Evolutionary conservation across 2,888 invertebrate genomes (phyloP), one percentile per base, ranked within the genome.

Genomic region (Cryptocheilus praepositus): DNA sequence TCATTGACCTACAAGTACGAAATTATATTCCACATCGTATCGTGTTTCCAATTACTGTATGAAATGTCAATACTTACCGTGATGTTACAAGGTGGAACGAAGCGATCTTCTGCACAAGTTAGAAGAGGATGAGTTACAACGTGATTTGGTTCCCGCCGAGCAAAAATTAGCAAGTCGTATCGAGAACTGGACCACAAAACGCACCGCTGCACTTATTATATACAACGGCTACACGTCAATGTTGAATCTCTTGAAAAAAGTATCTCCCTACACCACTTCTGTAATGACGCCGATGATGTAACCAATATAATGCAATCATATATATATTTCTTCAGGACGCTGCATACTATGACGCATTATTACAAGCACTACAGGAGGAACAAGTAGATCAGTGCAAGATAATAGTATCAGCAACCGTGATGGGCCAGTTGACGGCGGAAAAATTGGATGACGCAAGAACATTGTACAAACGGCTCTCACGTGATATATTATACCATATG

Each of bases 381-480:
- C 91, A 91, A 67, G 86, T 90, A 49, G 90, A 90, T 11, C 93
- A 93, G 86, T 91, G 92, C 52, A 91, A 91, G 79, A 91, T 93
- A 70, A 89, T 94, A 77, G 90, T 92, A 85, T 91, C 91, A 21
- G 92, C 93, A 0, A 93, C 92, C 0, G 90, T 92, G 79, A 91
- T 93, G 89, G 93, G 93, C 0, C 93, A 94, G 80, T 86, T 93
- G 0, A 93, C 93, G 0, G 91, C 92, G 76, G 93, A 94, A 82
- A 92, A 93, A 82, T 87, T 93, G 25, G 92, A 93, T 61, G 92
- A 93, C 73, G 89, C 92, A 60, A 91, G 91, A 70, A 90, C 90
- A 57, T 92, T 92, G 77, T 93, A 92, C 81, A 90, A 90, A 76
- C 90, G 89, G 58, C 82, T 93, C 70, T 92, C 93, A 76, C 89